A percentile compares a stretch with the other conserved stretches of the same genome.
These are phyloP conservation scores for Metalampra italica DNA, from an alignment of 2,888 invertebrate genomes.

Conservation along the genomic window DNA sequence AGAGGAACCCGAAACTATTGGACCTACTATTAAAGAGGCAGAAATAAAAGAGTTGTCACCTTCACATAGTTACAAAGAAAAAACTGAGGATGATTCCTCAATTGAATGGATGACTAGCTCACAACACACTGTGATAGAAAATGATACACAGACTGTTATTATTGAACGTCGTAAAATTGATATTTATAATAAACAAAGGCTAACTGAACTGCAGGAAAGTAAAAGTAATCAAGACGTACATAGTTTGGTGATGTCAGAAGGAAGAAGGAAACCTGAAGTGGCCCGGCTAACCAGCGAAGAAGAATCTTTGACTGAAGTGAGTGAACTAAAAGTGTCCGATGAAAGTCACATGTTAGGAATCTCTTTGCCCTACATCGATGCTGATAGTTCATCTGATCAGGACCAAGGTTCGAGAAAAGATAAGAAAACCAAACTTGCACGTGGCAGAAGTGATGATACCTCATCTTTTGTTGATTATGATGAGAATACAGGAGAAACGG, in stretches of 20 bases:
- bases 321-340: slow-evolving; percentile 78
- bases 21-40: slow-evolving; percentile 19
- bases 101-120: slow-evolving; percentile 70
- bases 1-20: slow-evolving; percentile 34
- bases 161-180: slow-evolving; percentile 80
- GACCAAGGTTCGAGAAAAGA: slow-evolving; percentile 53
- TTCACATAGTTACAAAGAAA: slow-evolving; percentile 61
- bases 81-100: slow-evolving; percentile 68
- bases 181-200: slow-evolving; percentile 76
- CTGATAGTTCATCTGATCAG: slow-evolving; percentile 74
- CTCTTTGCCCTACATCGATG: slow-evolving; percentile 73
- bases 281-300: slow-evolving; percentile 81
- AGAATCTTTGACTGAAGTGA: slow-evolving; percentile 83
- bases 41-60: slow-evolving; percentile 53
- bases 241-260: slow-evolving; percentile 44
- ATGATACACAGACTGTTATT: slow-evolving; percentile 80
- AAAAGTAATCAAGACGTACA: slow-evolving; percentile 59
- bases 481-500: slow-evolving; percentile 81
- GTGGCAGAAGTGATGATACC: slow-evolving; percentile 83
- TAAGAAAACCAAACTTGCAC: slow-evolving; percentile 41
- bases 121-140: slow-evolving; percentile 65
- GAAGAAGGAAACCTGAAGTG: slow-evolving; percentile 60
- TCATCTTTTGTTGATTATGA: slow-evolving; percentile 84
- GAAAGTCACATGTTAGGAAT: slow-evolving; percentile 69
- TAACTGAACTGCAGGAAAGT: slow-evolving; percentile 64